Base-by-base conservation (phyloP, 2,888 invertebrate species). In the Amphipoea oculea region DNA sequence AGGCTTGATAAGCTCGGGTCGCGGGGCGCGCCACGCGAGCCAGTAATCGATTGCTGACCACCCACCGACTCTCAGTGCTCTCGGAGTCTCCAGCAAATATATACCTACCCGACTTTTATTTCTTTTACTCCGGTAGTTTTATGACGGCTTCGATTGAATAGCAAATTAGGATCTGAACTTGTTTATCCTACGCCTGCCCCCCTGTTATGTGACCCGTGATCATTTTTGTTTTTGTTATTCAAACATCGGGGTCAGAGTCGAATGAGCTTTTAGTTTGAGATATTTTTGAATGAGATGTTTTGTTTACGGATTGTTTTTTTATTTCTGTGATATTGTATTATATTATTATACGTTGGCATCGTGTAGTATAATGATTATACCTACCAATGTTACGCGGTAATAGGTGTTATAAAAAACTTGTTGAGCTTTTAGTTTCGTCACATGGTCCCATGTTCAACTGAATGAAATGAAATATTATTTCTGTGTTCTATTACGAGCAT, bases 11-110 rank as follows among this genome's bases (percentile, higher is more conserved):
- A 92, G 91, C 90, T 89, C 86, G 91, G 91, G 91, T 88, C 90
- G 89, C 89, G 89, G 92, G 93, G 93, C 89, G 93, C 92, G 94
- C 92, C 94, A 93, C 93, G 93, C 94, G 93, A 94, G 87, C 84
- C 83, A 51, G 83, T 86, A 90, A 92, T 92, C 92, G 92, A 92
- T 92, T 90, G 79, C 90, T 90, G 91, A 89, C 91, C 90, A 92
- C 92, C 90, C 88, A 88, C 89, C 86, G 78, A 76, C 88, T 86
- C 86, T 89, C 86, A 83, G 84, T 89, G 86, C 85, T 90, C 89
- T 90, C 87, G 29, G 54, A 79, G 42, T 72, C 86, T 69, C 66
- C 54, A 73, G 80, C 88, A 90, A 90, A 89, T 76, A 80, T 79
- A 88, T 88, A 87, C 84, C 88, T 84, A 87, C 77, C 84, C 89